Evolutionary conservation across 2,113 vertebrate species (phyloP).

Genomic region (Onychorhynchus coronatus): DNA sequence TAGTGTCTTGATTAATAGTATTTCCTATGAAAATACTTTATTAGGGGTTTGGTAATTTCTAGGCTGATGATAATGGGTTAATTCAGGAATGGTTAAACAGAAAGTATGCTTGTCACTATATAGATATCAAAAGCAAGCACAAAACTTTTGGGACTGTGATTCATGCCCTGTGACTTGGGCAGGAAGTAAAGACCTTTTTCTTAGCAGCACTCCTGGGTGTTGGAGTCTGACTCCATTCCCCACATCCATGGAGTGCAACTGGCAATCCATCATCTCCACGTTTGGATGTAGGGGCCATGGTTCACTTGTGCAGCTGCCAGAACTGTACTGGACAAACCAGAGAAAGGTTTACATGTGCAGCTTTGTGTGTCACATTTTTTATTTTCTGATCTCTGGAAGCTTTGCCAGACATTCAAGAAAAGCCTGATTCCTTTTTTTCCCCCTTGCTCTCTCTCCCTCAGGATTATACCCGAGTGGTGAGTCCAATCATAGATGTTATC

Average conservation of each 20-base stretch:
- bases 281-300: neutral
- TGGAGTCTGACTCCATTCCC: neutral
- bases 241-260: neutral
- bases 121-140: neutral
- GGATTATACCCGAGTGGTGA: slow-evolving; percentile 96
- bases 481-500: slow-evolving; percentile 99
- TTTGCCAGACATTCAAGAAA: neutral
- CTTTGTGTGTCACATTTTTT: neutral
- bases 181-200: neutral
- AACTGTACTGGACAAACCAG: neutral
- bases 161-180: neutral
- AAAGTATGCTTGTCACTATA: neutral
- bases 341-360: neutral
- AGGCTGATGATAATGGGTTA: neutral
- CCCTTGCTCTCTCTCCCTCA: slow-evolving; percentile 35
- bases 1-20: neutral
- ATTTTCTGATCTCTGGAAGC: neutral
- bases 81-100: neutral
- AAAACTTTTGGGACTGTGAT: neutral
- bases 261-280: neutral
- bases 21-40: neutral
- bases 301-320: neutral
- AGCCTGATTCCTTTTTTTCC: neutral
- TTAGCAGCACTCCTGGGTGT: neutral
- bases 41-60: neutral